Base-by-base conservation (phyloP, 2,113 vertebrate genomes). In the Puffinus mauretanicus region DNA sequence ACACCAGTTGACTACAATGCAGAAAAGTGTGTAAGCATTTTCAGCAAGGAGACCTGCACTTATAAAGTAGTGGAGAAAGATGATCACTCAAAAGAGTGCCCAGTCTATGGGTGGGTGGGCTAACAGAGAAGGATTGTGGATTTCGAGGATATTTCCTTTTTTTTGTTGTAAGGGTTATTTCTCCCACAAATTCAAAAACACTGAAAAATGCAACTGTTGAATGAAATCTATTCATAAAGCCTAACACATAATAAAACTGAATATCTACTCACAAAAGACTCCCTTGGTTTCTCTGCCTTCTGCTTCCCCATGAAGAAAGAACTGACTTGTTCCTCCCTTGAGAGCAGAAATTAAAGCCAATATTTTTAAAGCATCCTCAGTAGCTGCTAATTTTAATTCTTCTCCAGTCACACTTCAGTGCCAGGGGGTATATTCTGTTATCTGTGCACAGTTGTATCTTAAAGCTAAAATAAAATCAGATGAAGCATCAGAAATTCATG, bases 41-140 rank as follows among this genome's bases (percentile, higher is more conserved):
- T 97, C 82, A 49, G 64, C 71, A 34, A 95, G 32, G 24, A 89
- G 10, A 79, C 57, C 19, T 98, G 97, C 69, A 65, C 64, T 46
- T 97, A 91, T 5, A 66, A 70, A 81, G 87, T 96, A 47, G 94
- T 96, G 36, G 83, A 96, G 75, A 98, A 98, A 70, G 9, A 75
- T 7, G 44, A 97, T 65, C 70, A 67, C 66, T 96, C 96, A 24
- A 95, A 95, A 81, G 71, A 83, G 86, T 98, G 96, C 8, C 30
- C 42, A 6, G 81, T 88, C 22, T 2, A 10, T 34, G 8, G 0
- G 2, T 79, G 61, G 86, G 89, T 95, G 40, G 73, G 49, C 11
- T 96, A 94, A 85, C 22, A 76, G 34, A 67, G 18, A 40, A 87
- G 16, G 22, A 42, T 5, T 13, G 18, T 64, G 22, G 10, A 38